Percentiles rank a stretch among this genome's conserved stretches.
Conservation (phyloP, 37 sponge, comb jelly and placozoan species). For the Geodia barretti region DNA sequence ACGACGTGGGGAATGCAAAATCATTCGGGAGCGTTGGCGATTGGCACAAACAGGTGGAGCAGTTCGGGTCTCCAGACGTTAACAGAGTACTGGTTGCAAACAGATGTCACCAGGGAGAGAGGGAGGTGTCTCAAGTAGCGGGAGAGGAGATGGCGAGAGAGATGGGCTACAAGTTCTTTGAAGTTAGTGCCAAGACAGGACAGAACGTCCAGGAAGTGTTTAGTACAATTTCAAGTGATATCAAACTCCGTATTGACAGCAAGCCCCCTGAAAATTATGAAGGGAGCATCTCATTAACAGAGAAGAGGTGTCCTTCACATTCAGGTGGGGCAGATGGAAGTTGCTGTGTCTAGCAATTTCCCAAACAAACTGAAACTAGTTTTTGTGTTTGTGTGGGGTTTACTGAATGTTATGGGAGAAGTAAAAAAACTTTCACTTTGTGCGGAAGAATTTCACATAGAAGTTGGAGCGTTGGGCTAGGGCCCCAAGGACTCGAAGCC, state of each 20-base stretch:
- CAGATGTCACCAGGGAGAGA: neutral
- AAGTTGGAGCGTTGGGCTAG: too few species aligned
- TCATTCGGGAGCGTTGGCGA: neutral
- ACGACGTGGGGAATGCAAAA: neutral
- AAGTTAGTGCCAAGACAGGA: neutral
- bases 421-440: too few species aligned
- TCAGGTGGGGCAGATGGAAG: neutral
- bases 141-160: neutral
- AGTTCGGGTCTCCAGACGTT: slow-evolving; percentile 6
- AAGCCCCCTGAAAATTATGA: neutral
- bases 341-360: slow-evolving; percentile 1
- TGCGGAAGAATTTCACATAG: too few species aligned
- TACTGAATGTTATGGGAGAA: too few species aligned
- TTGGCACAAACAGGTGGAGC: neutral
- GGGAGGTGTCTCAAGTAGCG: neutral
- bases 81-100: neutral
- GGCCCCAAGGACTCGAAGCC: too few species aligned
- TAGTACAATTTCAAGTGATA: neutral
- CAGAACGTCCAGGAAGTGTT: neutral
- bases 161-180: neutral
- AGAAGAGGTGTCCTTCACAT: neutral
- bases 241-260: neutral
- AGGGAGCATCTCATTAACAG: neutral
- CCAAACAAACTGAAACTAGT: too few species aligned
- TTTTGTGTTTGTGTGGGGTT: too few species aligned